Conservation (phyloP, 2,797 vertebrate species). For the Fundulus diaphanus region DNA sequence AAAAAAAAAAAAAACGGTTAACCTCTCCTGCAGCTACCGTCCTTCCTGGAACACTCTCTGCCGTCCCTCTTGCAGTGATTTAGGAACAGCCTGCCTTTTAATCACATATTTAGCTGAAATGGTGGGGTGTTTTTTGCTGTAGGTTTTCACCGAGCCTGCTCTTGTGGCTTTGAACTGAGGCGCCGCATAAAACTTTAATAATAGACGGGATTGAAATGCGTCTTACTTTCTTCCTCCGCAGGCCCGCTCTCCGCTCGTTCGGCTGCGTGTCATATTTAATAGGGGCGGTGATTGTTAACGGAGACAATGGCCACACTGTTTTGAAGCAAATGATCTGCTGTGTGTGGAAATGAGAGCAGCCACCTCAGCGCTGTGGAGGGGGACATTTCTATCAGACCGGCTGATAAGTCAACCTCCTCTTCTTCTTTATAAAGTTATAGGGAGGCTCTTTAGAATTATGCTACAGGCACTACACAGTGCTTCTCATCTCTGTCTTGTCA, state of each 20-base stretch:
- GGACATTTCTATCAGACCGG: slow-evolving; percentile 33
- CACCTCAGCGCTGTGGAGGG: slow-evolving; percentile 25
- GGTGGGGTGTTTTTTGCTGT: slow-evolving; percentile 21
- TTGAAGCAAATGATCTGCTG: slow-evolving; percentile 20
- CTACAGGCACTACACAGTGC: background rate
- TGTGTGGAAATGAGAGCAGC: slow-evolving; percentile 28
- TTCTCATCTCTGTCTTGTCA: slow-evolving; percentile 19
- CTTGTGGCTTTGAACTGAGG: slow-evolving; percentile 30
- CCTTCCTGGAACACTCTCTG: slow-evolving; percentile 11
- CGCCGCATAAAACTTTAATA: slow-evolving; percentile 51
- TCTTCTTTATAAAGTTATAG: slow-evolving; percentile 21
- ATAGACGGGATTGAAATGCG: slow-evolving; percentile 21
- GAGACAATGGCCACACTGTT: slow-evolving; percentile 15
- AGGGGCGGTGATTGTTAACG: slow-evolving; percentile 39
- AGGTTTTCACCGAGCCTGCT: slow-evolving; percentile 22
- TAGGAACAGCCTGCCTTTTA: slow-evolving; percentile 34
- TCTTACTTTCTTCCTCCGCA: slow-evolving; percentile 9
- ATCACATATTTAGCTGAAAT: slow-evolving; percentile 56
- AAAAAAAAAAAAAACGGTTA: slow-evolving; percentile 9
- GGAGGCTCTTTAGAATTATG: slow-evolving; percentile 43
- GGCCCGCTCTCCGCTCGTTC: slow-evolving; percentile 8
- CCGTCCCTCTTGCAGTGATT: slow-evolving; percentile 28
- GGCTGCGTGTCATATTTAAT: slow-evolving; percentile 34
- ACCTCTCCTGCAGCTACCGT: background rate
- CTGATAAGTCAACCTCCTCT: slow-evolving; percentile 15